Conservation (phyloP, 1,140 invertebrate species). For the Ceratoteleas bidentatus region DNA sequence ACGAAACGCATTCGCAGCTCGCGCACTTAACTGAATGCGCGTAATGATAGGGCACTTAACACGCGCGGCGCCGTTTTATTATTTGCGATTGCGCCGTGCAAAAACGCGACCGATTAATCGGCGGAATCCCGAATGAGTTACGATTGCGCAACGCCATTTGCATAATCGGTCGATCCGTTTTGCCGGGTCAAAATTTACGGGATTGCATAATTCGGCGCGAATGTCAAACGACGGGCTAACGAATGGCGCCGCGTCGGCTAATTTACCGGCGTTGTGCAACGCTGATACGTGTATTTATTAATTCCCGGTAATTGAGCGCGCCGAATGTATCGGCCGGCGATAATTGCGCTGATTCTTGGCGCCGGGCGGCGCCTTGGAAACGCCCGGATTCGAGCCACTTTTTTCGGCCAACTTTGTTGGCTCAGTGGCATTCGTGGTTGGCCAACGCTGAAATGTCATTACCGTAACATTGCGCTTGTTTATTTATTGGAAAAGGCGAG, state of each 20-base stretch:
- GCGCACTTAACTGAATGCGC: slow-evolving; percentile 21
- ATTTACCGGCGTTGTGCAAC: slow-evolving; percentile 40
- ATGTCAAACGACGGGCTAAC: slow-evolving; percentile 39
- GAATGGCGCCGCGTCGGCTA: slow-evolving; percentile 34
- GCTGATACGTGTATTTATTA: slow-evolving; percentile 51
- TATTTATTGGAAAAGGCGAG: too few species aligned
- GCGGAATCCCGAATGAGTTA: slow-evolving; percentile 20
- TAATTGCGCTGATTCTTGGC: slow-evolving; percentile 26
- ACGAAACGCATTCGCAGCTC: slow-evolving; percentile 41
- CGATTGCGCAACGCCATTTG: slow-evolving; percentile 46
- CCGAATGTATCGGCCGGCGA: slow-evolving; percentile 24
- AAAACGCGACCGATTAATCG: slow-evolving; percentile 17
- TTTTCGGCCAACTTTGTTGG: not conserved
- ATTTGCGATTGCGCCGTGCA: slow-evolving; percentile 4
- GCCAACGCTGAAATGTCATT: not conserved
- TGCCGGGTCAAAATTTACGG: slow-evolving; percentile 49
- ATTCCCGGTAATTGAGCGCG: slow-evolving; percentile 40
- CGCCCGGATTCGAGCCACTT: not conserved
- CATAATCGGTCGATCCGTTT: slow-evolving; percentile 51
- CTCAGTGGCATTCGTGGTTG: too few species aligned
- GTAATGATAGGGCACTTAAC: slow-evolving; percentile 32
- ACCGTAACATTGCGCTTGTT: not conserved
- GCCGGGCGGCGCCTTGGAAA: slow-evolving; percentile 5
- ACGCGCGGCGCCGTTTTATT: slow-evolving; percentile 15
- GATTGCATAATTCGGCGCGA: slow-evolving; percentile 44